A percentile compares a stretch with the other conserved stretches of the same genome.
These are phyloP conservation scores for Magallana gigas DNA, from an alignment of 1,140 invertebrate genomes.

Conservation along the genomic window DNA sequence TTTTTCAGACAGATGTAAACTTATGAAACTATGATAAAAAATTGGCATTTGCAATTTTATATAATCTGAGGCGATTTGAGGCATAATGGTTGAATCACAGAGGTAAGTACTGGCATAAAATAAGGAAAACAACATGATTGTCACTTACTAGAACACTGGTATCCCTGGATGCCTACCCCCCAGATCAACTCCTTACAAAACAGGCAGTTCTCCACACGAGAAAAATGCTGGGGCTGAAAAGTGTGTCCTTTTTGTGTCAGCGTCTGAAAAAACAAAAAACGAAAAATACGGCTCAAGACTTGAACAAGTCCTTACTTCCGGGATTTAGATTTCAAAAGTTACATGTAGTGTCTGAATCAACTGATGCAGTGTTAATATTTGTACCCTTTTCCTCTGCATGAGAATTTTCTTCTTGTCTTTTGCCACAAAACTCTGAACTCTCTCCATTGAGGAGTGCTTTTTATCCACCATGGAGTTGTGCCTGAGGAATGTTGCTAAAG, in stretches of 20 bases:
- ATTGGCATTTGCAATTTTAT: too few relatives aligned
- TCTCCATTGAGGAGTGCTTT: slow-evolving; percentile 83
- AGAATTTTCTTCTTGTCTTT: slow-evolving; percentile 86
- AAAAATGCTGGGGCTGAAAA: slow-evolving; percentile 93
- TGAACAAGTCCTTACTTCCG: too few relatives aligned
- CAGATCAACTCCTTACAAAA: slow-evolving; percentile 95
- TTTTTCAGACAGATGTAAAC: too few relatives aligned
- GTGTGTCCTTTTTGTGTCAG: slow-evolving; percentile 86
- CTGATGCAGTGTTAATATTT: background rate
- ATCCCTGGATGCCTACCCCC: slow-evolving; percentile 96
- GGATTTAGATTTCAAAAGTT: too few relatives aligned
- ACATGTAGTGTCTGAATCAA: too few relatives aligned
- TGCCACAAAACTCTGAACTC: slow-evolving; percentile 89
- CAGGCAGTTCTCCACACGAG: slow-evolving; percentile 93
- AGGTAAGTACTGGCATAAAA: too few relatives aligned
- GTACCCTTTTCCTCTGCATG: slow-evolving; percentile 26
- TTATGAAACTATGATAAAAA: too few relatives aligned
- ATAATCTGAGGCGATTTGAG: too few relatives aligned
- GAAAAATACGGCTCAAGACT: too few relatives aligned
- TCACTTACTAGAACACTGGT: slow-evolving; percentile 90
- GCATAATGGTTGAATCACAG: too few relatives aligned
- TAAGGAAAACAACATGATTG: too few relatives aligned
- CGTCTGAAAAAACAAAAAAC: slow-evolving; percentile 65
- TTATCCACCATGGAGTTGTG: slow-evolving; percentile 83
- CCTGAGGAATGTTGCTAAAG: slow-evolving; percentile 88